A percentile compares a stretch with the other conserved stretches of the same genome.
phyloP scores from a whole-genome alignment of 2,888 invertebrate species.

The Meghimatium bilineatum region DNA sequence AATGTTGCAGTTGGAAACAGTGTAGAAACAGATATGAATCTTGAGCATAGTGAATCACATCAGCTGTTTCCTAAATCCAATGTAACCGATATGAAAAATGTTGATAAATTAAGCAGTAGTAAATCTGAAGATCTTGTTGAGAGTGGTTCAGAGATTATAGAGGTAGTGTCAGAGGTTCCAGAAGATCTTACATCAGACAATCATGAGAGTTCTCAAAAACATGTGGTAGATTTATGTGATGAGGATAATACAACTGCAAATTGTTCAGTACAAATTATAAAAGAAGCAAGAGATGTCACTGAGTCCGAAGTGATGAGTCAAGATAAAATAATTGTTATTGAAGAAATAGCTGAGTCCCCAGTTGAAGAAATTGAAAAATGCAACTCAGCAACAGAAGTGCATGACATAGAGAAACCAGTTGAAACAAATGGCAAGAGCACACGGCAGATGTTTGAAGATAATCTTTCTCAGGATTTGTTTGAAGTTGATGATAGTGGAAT shows the following conservation, averaged over 20 bases:
- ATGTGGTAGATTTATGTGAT: background rate
- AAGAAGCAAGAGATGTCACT: background rate
- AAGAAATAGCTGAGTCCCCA: background rate
- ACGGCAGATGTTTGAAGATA: background rate
- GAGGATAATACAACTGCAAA: background rate
- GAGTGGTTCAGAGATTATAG: background rate
- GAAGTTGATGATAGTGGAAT: background rate
- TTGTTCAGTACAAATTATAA: background rate
- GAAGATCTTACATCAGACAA: background rate
- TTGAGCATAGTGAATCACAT: background rate
- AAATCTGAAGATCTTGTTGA: background rate
- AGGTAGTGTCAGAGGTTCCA: no score
- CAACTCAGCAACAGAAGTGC: background rate
- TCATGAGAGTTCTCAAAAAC: background rate
- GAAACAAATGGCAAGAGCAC: background rate
- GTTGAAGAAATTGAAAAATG: background rate
- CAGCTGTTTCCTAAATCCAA: background rate
- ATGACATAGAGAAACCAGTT: background rate
- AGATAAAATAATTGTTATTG: background rate
- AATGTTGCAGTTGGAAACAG: background rate
- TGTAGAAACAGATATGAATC: background rate
- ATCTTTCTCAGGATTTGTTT: background rate
- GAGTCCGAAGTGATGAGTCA: background rate
- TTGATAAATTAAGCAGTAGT: background rate
- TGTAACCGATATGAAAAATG: background rate